phyloP scores from a whole-genome alignment of 2,797 vertebrate genomes.

The Malurus leucopterus region DNA sequence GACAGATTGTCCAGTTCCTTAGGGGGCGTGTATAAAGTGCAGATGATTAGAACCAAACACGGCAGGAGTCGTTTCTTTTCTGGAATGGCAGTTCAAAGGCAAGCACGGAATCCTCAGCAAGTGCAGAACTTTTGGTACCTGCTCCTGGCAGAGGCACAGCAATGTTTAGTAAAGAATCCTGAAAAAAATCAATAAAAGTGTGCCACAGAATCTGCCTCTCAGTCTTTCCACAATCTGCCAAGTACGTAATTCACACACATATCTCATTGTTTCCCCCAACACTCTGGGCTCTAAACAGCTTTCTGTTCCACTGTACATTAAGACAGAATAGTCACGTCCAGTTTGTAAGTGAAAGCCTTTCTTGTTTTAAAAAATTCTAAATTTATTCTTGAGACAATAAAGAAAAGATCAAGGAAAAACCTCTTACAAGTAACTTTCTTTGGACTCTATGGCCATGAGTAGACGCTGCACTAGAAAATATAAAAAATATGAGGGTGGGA shows the following conservation, averaged over 20 bases:
- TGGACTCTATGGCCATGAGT: too few relatives aligned
- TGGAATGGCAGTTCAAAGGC: neutral
- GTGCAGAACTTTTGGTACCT: neutral
- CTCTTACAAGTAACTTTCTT: neutral
- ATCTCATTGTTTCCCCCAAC: neutral
- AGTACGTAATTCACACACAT: neutral
- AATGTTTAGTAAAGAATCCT: neutral
- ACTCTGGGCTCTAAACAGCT: neutral
- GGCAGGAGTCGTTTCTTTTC: accelerated
- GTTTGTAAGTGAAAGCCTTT: neutral
- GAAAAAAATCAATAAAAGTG: neutral
- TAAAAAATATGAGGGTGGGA: too few relatives aligned
- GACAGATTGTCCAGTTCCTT: neutral
- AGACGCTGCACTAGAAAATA: too few relatives aligned
- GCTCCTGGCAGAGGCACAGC: neutral
- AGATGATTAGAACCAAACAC: neutral
- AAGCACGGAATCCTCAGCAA: neutral
- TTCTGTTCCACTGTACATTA: neutral
- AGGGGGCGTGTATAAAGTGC: neutral
- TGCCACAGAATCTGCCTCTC: neutral
- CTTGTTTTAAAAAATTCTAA: neutral
- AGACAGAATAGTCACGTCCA: neutral
- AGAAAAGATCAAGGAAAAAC: neutral
- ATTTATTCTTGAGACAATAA: neutral
- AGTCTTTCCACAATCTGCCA: neutral